Evolutionary conservation across 2,113 vertebrate genomes (phyloP).

Genomic region (Rhagologus leucostigma): DNA sequence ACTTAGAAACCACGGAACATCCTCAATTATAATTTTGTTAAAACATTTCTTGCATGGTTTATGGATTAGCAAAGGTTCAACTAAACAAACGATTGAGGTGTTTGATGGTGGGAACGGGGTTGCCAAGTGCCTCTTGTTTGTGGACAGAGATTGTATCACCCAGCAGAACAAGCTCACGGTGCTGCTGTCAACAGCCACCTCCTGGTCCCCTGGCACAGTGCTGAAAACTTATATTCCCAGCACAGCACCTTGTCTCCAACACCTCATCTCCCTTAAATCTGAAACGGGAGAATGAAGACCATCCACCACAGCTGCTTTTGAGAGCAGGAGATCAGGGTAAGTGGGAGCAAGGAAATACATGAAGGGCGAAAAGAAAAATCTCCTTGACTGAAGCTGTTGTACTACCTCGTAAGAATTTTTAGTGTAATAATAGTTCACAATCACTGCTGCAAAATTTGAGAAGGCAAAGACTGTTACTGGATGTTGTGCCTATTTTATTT

Average conservation of each 20-base stretch:
- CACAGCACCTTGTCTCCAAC: background rate
- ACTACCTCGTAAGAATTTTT: background rate
- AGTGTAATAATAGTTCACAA: background rate
- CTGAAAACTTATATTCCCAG: constrained; percentile 10
- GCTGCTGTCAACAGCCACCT: background rate
- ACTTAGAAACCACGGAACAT: background rate
- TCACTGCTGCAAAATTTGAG: background rate
- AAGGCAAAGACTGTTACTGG: background rate
- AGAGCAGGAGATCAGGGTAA: background rate
- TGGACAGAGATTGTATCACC: background rate
- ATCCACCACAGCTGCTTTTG: background rate
- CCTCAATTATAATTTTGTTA: background rate
- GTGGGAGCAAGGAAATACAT: background rate
- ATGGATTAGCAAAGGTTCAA: background rate
- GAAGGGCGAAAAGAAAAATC: background rate
- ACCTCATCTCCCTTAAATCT: background rate
- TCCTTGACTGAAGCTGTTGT: background rate
- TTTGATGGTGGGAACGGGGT: background rate
- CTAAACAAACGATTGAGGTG: background rate
- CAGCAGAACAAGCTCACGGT: background rate
- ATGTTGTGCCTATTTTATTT: background rate
- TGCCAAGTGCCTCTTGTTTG: background rate
- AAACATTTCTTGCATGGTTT: background rate
- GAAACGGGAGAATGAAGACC: background rate
- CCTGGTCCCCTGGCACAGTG: background rate